Evolutionary conservation across 2,113 vertebrate species (phyloP), one percentile per base, ranked within the genome.

Genomic region (Lycocorax pyrrhopterus): DNA sequence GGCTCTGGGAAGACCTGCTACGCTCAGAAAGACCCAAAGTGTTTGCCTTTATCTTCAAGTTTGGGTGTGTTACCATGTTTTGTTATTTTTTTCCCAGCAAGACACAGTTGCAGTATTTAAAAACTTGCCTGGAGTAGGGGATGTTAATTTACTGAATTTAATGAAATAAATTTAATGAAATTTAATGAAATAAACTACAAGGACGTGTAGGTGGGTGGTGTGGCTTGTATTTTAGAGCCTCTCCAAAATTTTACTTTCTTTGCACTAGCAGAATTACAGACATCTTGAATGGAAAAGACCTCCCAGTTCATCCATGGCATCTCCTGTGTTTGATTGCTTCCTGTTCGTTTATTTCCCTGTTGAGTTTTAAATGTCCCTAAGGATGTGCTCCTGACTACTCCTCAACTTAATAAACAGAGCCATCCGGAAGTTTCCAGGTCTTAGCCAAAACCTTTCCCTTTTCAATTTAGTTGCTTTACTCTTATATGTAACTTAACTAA

Each of bases 301-400:
- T 94, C 39, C 67, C 47, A 74, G 63, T 83, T 94, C 71, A 90
- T 93, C 63, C 35, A 80, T 63, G 75, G 58, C 53, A 83, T 83
- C 82, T 94, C 71, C 78, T 80, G 53, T 88, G 35, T 91, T 94
- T 95, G 46, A 90, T 90, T 96, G 72, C 79, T 91, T 96, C 87
- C 90, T 87, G 75, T 56, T 90, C 3, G 20, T 81, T 93, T 93
- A 23, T 92, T 88, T 92, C 52, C 39, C 15, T 85, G 20, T 33
- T 77, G 44, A 90, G 12, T 95, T 85, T 94, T 92, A 80, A 47
- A 41, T 41, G 43, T 68, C 68, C 32, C 67, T 88, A 23, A 76
- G 87, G 82, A 71, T 67, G 43, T 88, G 43, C 75, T 87, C 29
- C 73, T 93, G 52, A 49, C 35, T 78, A 10, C 59, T 84, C 60